phyloP scores from a whole-genome alignment of 2,113 vertebrate genomes.

The Eolophus roseicapilla region DNA sequence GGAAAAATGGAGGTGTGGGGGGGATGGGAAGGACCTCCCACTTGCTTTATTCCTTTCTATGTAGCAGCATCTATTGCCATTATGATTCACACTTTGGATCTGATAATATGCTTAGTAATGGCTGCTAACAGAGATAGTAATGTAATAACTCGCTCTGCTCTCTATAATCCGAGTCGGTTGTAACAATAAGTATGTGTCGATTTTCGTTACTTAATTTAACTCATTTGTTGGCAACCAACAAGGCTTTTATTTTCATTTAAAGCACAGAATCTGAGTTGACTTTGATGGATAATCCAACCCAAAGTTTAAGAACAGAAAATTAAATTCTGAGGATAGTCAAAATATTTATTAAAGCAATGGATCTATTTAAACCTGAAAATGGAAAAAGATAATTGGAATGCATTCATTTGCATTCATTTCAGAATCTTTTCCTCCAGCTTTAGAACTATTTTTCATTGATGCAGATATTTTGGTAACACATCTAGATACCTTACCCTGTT shows the following conservation, averaged over 20 bases:
- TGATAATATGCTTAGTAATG: not conserved
- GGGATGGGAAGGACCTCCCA: not conserved
- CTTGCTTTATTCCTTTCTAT: not conserved
- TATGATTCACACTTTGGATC: not conserved
- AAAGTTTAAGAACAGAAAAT: not conserved
- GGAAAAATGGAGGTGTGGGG: not conserved
- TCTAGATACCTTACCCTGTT: not conserved
- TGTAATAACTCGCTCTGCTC: not conserved
- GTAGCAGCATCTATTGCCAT: not conserved
- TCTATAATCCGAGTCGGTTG: not conserved
- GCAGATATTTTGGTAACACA: not conserved
- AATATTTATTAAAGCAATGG: slow-evolving; percentile 29
- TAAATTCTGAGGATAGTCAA: not conserved
- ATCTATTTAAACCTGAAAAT: not conserved
- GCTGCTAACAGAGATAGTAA: not conserved
- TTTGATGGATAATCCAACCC: slow-evolving; percentile 2
- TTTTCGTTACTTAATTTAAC: not conserved
- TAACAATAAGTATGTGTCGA: not conserved
- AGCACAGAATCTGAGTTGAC: not conserved
- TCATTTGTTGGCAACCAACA: not conserved
- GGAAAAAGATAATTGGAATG: not conserved
- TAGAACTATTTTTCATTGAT: not conserved
- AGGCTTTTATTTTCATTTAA: not conserved
- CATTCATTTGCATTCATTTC: slow-evolving; percentile 1
- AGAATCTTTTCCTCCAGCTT: not conserved